Base-by-base conservation (phyloP, 2,113 vertebrate genomes). In the Piaya cayana region DNA sequence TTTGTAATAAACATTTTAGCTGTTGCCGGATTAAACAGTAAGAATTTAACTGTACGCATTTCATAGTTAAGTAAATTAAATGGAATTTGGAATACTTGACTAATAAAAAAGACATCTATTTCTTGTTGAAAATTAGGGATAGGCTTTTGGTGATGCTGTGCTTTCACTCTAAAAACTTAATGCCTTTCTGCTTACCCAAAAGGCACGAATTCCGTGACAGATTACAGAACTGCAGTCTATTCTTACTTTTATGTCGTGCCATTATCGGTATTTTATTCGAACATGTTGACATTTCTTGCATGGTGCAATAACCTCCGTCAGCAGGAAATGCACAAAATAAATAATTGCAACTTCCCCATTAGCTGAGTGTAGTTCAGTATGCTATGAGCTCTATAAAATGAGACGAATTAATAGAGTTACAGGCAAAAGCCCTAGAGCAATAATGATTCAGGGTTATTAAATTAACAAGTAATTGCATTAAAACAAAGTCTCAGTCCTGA, bases 281-380 rank as follows among this genome's bases (percentile, higher is more conserved):
- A 50, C n/a, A 36, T 15, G 1, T 34, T 94, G 82, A 74, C 43
- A 37, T n/a, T 76, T 88, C 74, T 84, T 96, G 64, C 39, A 26
- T 92, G 72, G 68, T 71, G 84, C 90, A 90, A 36, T 93, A 81
- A 86, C 56, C 59, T 90, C 93, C 90, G 78, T 84, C 90, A 93
- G 91, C 83, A 92, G 56, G 78, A 96, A 95, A 94, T 64, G 88
- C 68, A 94, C 91, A 77, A 93, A 93, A 91, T 84, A 97, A 96
- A 94, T 95, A 94, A 96, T 83, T 90, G 72, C 49, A 96, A 3
- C 45, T 86, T 93, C 88, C 60, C 42, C 53, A 58, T 93, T 96
- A 92, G 72, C 36, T 37, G 45, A 81, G 45, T 70, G 39, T 77
- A 72, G 82, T 90, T 95, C 88, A 86, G 77, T 80, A 60, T 0